These are phyloP conservation scores for Drosophila prolongata DNA, from an alignment of 2,888 invertebrate species.

Conservation along the genomic window DNA sequence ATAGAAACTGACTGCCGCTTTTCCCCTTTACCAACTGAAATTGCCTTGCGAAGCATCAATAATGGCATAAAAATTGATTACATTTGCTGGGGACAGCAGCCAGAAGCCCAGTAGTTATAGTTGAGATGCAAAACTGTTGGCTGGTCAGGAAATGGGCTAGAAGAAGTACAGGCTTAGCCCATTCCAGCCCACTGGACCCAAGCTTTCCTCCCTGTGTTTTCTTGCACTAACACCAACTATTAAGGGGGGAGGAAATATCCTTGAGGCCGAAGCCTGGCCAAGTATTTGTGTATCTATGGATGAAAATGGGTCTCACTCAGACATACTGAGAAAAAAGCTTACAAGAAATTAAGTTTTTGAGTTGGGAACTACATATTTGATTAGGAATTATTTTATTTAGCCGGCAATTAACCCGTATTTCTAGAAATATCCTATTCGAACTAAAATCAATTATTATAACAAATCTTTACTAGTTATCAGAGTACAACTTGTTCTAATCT, in stretches of 20 bases:
- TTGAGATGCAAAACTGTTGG: slow-evolving; percentile 48
- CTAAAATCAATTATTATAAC: too few species aligned
- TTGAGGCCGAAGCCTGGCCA: slow-evolving; percentile 62
- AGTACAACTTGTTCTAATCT: too few species aligned
- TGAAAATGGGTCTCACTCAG: slow-evolving; percentile 47
- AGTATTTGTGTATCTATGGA: slow-evolving; percentile 38
- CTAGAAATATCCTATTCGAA: too few species aligned
- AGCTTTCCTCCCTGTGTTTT: slow-evolving; percentile 45
- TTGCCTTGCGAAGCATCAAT: slow-evolving; percentile 77
- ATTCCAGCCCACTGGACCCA: slow-evolving; percentile 6
- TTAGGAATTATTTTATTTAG: too few species aligned
- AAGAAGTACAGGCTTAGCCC: slow-evolving; percentile 16
- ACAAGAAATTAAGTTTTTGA: too few species aligned
- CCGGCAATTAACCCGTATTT: too few species aligned
- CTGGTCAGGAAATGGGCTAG: slow-evolving; percentile 61
- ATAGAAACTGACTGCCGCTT: slow-evolving; percentile 35
- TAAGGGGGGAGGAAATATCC: slow-evolving; percentile 48
- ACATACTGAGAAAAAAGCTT: slow-evolving; percentile 14
- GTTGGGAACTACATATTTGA: too few species aligned
- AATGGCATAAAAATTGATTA: slow-evolving; percentile 82
- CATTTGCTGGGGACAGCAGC: slow-evolving; percentile 49
- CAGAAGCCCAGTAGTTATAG: slow-evolving; percentile 56
- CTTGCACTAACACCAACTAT: slow-evolving; percentile 51
- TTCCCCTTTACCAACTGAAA: slow-evolving; percentile 32
- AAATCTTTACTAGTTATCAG: too few species aligned